Evolutionary conservation across 2,113 vertebrate species (phyloP).

Genomic region (Amazona vittata): DNA sequence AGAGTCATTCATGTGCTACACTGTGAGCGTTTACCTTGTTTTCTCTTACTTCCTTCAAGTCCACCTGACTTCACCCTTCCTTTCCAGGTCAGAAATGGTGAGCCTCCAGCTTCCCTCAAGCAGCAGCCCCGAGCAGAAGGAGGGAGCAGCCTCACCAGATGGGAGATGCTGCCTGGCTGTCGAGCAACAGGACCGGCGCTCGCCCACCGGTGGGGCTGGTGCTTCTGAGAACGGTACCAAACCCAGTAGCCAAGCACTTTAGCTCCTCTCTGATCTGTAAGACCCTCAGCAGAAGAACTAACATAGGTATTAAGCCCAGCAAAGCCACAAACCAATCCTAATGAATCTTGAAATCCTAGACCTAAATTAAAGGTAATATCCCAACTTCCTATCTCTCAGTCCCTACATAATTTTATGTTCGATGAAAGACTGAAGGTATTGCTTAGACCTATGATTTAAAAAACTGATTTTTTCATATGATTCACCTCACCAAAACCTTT

Average conservation of each 20-base stretch:
- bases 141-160: neutral
- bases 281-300: neutral
- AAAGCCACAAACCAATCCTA: neutral
- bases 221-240: conserved; percentile 76
- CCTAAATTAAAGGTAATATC: neutral
- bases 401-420: neutral
- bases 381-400: neutral
- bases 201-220: conserved; percentile 74
- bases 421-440: neutral
- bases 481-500: neutral
- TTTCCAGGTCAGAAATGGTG: conserved; percentile 74
- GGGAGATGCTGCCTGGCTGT: conserved; percentile 44
- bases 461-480: neutral
- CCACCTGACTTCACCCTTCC: neutral
- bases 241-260: neutral
- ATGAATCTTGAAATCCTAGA: neutral
- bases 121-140: conserved; percentile 20
- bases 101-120: conserved; percentile 26
- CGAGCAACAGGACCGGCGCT: conserved; percentile 63
- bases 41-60: neutral
- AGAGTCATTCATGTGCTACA: neutral
- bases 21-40: fast-evolving
- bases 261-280: neutral
- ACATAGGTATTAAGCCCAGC: neutral
- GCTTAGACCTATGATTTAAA: neutral